A percentile compares a stretch with the other conserved stretches of the same genome.
Conservation (phyloP, 53 echinoderm and acorn worm species). For the Luidia sarsii region DNA sequence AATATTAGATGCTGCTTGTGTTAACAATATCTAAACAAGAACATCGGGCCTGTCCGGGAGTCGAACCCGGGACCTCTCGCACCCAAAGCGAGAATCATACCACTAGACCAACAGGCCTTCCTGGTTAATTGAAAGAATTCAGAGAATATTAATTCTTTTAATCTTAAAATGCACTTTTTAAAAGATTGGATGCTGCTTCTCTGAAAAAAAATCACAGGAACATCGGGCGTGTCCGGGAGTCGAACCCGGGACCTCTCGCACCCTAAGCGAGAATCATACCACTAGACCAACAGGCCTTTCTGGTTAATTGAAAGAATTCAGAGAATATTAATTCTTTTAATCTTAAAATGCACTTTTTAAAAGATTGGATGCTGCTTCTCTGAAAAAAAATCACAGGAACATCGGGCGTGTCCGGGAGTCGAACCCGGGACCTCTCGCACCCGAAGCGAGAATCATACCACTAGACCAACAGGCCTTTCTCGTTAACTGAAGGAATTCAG, state of each 20-base stretch:
- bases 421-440: constrained; percentile 98
- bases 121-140: too few species aligned
- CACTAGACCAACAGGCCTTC: constrained; percentile 97
- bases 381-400: too few species aligned
- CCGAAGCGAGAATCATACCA: constrained; percentile 97
- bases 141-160: too few species aligned
- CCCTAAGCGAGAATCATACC: constrained; percentile 98
- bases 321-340: too few species aligned
- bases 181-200: too few species aligned
- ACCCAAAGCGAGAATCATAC: constrained; percentile 98
- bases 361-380: too few species aligned
- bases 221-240: constrained; percentile 90
- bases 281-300: constrained; percentile 88
- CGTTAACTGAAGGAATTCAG: not conserved
- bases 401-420: constrained; percentile 89
- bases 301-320: too few species aligned
- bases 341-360: too few species aligned
- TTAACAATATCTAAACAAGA: too few species aligned
- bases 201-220: too few species aligned
- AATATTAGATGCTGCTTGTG: too few species aligned
- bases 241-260: constrained; percentile 97
- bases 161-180: too few species aligned
- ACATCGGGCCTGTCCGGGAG: constrained; percentile 89
- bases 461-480: constrained; percentile 98
- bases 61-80: constrained; percentile 97